Conservation (phyloP, 2,888 invertebrate genomes). For the Drosophila fulvimacula region DNA sequence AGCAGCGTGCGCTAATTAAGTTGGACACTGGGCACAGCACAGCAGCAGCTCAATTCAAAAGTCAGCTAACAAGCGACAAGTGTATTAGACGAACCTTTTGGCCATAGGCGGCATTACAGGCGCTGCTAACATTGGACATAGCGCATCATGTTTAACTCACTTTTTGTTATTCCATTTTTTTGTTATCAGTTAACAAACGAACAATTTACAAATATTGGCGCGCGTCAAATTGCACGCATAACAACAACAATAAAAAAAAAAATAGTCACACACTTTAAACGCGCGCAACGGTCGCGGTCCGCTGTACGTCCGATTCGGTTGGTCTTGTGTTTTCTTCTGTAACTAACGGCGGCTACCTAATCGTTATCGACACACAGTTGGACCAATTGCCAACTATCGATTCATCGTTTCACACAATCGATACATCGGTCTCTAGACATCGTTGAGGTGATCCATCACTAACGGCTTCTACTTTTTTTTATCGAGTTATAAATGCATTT, state of each 20-base stretch:
- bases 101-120: background rate
- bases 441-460: constrained; percentile 26
- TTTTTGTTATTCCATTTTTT: constrained; percentile 30
- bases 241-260: constrained; percentile 19
- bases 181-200: constrained; percentile 11
- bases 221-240: constrained; percentile 20
- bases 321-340: constrained; percentile 45
- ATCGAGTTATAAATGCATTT: constrained; percentile 33
- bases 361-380: constrained; percentile 26
- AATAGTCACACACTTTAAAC: constrained; percentile 35
- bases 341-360: constrained; percentile 20
- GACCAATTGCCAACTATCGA: constrained; percentile 21
- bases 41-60: background rate
- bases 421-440: background rate
- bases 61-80: constrained; percentile 5
- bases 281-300: constrained; percentile 46
- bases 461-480: constrained; percentile 40
- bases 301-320: constrained; percentile 44
- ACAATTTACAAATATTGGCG: constrained; percentile 25
- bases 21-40: constrained; percentile 3
- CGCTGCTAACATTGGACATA: background rate
- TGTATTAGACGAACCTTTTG: background rate
- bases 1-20: constrained; percentile 18
- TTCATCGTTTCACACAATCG: constrained; percentile 14
- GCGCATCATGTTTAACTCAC: constrained; percentile 34